Evolutionary conservation across 2,888 invertebrate species (phyloP), one percentile per base, ranked within the genome.

Genomic region (Archips crataeganus): DNA sequence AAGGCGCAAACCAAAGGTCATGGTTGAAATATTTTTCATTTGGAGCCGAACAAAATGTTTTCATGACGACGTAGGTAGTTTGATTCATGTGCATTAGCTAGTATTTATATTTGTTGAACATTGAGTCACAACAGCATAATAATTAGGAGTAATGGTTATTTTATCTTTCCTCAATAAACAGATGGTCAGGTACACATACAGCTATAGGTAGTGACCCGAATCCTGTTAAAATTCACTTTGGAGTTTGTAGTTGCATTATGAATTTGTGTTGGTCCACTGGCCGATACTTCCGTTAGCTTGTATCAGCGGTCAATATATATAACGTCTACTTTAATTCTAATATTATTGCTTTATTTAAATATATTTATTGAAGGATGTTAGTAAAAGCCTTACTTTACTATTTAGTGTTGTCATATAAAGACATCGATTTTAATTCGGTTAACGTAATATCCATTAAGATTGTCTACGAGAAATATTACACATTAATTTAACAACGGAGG

Each of bases 131-230:
- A 47, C 45, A 47, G 45, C 11, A 11, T 47, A 47, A 9, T 47
- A 47, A 47, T 47, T 11, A 47, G 23, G 23, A 23, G 23, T 23
- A 23, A 23, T 23, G 23, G 23, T 23, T 51, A 51, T 51, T 51
- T n/a, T 51, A 5, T n/a, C 15, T 54, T 54, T 57, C 32, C 57
- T 57, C n/a, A 32, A 32, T 32, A 3, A 32, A 32, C 11, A 6
- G n/a, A 11, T 36, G 71, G 77, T 73, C 76, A 75, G 76, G 77
- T 75, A n/a, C n/a, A n/a, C n/a, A n/a, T n/a, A n/a, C n/a, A 59
- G 74, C 83, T 39, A 6, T 85, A 87, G 82, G 83, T 85, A 87
- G 82, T 89, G 87, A 90, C 90, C 89, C 84, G 80, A 88, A 89
- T 89, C 85, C 81, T 83, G 81, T 82, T 82, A 80, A 85, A 84